A percentile compares a stretch with the other conserved stretches of the same genome.
Conservation (phyloP, 2,113 vertebrate species). For the Ailurus styani region DNA sequence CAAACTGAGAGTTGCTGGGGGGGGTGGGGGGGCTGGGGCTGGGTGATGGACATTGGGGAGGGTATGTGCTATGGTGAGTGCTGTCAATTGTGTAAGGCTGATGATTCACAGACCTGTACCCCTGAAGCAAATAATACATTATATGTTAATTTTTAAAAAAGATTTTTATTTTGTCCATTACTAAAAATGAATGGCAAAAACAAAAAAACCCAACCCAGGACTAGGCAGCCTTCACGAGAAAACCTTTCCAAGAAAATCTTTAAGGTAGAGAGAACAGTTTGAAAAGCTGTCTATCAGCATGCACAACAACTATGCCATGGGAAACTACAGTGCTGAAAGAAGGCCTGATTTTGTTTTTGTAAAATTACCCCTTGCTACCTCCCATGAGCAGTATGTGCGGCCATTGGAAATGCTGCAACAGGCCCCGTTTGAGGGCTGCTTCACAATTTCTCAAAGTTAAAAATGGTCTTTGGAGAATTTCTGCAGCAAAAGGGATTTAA, state of each 20-base stretch:
- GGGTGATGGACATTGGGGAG: too few relatives aligned
- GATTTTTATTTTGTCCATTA: not conserved
- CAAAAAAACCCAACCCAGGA: not conserved
- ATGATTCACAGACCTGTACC: too few relatives aligned
- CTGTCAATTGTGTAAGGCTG: too few relatives aligned
- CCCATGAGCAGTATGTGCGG: not conserved
- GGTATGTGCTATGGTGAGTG: too few relatives aligned
- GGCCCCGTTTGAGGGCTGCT: not conserved
- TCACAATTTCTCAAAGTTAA: constrained; percentile 16
- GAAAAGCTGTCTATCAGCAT: not conserved
- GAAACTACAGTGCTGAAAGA: not conserved
- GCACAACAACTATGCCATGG: not conserved
- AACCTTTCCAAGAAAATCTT: not conserved
- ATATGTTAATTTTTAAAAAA: too few relatives aligned
- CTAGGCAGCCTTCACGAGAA: not conserved
- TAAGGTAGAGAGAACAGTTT: not conserved
- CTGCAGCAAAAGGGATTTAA: not conserved
- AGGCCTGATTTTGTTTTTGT: not conserved
- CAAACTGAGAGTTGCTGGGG: too few relatives aligned
- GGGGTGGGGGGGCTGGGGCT: too few relatives aligned
- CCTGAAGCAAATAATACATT: too few relatives aligned
- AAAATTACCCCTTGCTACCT: not conserved
- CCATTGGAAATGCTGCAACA: not conserved
- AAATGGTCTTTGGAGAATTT: not conserved
- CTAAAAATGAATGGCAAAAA: not conserved